These are phyloP conservation scores for Megalops atlanticus DNA, from an alignment of 2,113 vertebrate species.

Conservation along the genomic window DNA sequence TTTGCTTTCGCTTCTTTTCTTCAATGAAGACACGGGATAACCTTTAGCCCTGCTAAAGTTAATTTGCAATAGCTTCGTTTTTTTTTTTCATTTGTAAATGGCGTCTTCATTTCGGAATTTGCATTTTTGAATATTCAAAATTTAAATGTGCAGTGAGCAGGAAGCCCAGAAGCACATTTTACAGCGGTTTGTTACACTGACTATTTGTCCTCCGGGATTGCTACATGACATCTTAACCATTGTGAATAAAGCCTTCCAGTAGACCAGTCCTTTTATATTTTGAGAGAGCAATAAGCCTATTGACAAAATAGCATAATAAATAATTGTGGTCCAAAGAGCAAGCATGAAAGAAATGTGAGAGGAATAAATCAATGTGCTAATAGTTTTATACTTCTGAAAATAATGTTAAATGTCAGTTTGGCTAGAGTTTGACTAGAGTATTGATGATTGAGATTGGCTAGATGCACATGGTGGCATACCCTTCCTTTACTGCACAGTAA, in stretches of 20 bases:
- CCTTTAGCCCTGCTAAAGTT: conserved; percentile 26
- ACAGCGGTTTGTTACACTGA: background rate
- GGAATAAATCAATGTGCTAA: no score
- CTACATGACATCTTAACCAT: conserved; percentile 1
- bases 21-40: conserved; percentile 15
- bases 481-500: no score
- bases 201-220: conserved; percentile 2
- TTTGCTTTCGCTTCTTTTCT: background rate
- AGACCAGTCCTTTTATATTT: background rate
- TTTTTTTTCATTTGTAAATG: background rate
- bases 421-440: no score
- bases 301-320: no score
- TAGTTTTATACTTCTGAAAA: no score
- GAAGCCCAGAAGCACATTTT: background rate
- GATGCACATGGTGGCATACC: no score
- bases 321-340: no score
- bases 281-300: no score
- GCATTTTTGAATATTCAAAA: conserved; percentile 14
- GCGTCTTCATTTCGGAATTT: background rate
- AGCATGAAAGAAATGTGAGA: no score
- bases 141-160: background rate
- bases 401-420: no score
- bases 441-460: no score
- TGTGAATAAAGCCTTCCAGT: background rate
- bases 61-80: conserved; percentile 26